A percentile compares a stretch with the other conserved stretches of the same genome.
These are phyloP conservation scores for Tinea pellionella DNA, from an alignment of 2,888 invertebrate genomes.

Conservation along the genomic window DNA sequence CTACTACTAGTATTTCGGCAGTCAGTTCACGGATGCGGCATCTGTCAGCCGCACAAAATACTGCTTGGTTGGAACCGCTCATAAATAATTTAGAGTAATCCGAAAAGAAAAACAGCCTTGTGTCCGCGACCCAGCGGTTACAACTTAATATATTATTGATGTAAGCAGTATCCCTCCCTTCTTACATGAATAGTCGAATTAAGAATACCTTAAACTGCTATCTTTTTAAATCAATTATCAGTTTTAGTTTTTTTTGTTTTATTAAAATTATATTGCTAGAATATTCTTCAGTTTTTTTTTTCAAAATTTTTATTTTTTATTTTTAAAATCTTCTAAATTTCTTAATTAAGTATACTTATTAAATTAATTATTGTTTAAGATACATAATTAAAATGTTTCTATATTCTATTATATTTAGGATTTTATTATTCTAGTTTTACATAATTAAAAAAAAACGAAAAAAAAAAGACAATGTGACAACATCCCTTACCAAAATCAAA, in stretches of 20 bases:
- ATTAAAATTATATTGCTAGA: too few relatives aligned
- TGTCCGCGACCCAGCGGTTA: constrained; percentile 46
- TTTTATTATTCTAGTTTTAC: too few relatives aligned
- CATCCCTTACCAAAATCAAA: too few relatives aligned
- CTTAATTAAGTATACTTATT: too few relatives aligned
- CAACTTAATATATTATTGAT: constrained; percentile 44
- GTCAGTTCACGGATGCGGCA: constrained; percentile 37
- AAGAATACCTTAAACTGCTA: not conserved
- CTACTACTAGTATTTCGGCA: constrained; percentile 38
- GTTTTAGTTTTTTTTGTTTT: not conserved
- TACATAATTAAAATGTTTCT: too few relatives aligned
- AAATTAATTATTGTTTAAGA: too few relatives aligned
- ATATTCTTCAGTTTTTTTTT: too few relatives aligned
- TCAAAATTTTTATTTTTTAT: too few relatives aligned
- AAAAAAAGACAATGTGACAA: too few relatives aligned
- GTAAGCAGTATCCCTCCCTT: constrained; percentile 29
- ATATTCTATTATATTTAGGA: too few relatives aligned
- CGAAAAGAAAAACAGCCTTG: constrained; percentile 54
- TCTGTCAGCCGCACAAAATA: constrained; percentile 23
- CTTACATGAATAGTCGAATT: constrained; percentile 13
- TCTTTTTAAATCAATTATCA: not conserved
- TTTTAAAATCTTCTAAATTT: too few relatives aligned
- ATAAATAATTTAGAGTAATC: constrained; percentile 67
- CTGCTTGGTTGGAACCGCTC: constrained; percentile 36
- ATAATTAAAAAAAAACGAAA: too few relatives aligned